Evolutionary conservation across 2,113 vertebrate species (phyloP).

Genomic region (Dissostichus mawsoni): DNA sequence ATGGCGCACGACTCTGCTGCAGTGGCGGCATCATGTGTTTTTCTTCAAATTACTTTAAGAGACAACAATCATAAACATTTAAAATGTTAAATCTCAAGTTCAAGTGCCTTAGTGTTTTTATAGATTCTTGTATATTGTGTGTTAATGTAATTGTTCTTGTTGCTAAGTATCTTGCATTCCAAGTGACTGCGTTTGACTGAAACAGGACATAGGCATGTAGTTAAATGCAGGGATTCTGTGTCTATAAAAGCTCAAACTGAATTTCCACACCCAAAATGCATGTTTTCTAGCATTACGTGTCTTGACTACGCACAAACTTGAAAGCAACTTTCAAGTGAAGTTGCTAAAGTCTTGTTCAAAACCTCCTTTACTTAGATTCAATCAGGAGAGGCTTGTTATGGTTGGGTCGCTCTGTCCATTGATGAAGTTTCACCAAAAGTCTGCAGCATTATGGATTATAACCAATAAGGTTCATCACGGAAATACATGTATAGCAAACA

Average conservation of each 20-base stretch:
- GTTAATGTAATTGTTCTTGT: conserved; percentile 68
- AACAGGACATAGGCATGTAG: conserved; percentile 52
- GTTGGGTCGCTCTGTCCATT: conserved; percentile 19
- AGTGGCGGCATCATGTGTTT: conserved; percentile 22
- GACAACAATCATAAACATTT: conserved; percentile 62
- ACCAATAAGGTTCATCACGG: background rate
- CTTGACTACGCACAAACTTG: conserved; percentile 38
- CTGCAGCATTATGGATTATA: background rate
- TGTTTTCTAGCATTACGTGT: conserved; percentile 61
- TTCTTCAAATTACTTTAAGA: conserved; percentile 44
- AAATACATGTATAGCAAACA: background rate
- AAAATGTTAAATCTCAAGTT: conserved; percentile 55
- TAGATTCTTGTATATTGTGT: conserved; percentile 62
- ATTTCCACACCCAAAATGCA: conserved; percentile 47
- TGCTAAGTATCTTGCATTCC: conserved; percentile 59
- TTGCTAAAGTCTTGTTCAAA: conserved; percentile 7
- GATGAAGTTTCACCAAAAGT: conserved; percentile 16
- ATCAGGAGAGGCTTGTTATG: background rate
- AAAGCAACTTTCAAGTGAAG: conserved; percentile 16
- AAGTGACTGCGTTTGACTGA: conserved; percentile 50
- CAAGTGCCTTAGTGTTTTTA: conserved; percentile 83
- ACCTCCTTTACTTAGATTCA: conserved; percentile 5
- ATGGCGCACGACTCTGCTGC: conserved; percentile 50
- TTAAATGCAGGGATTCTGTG: conserved; percentile 56
- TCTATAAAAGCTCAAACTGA: conserved; percentile 12